Percentiles rank a stretch among this genome's conserved stretches.
These are phyloP conservation scores for Drosophila buzzatii DNA, from an alignment of 2,888 invertebrate genomes.

Conservation along the genomic window DNA sequence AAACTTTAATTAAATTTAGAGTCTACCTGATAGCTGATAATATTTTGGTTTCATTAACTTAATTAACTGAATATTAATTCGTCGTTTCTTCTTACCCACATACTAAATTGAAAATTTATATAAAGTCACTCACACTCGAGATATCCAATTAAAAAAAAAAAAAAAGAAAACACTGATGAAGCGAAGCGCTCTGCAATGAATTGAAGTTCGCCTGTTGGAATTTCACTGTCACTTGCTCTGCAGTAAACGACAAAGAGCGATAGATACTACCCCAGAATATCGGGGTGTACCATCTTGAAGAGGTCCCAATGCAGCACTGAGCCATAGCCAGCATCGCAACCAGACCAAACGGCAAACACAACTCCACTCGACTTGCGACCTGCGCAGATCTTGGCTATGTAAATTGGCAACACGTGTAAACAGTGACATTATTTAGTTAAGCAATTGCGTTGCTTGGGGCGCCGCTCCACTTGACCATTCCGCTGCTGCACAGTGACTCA, in stretches of 20 bases:
- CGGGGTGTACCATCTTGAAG: slow-evolving; percentile 16
- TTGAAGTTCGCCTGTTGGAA: background rate
- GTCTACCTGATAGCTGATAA: background rate
- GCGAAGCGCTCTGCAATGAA: background rate
- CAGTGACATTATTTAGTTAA: slow-evolving; percentile 66
- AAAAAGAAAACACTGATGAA: background rate
- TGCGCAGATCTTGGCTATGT: slow-evolving; percentile 44
- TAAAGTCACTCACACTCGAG: too few relatives aligned
- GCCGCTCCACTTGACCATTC: slow-evolving; percentile 5
- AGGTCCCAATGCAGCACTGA: slow-evolving; percentile 26
- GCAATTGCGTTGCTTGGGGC: slow-evolving; percentile 44
- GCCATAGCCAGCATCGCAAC: background rate
- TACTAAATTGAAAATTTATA: background rate
- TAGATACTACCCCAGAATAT: background rate
- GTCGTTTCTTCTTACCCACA: background rate
- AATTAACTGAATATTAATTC: background rate
- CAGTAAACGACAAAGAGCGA: background rate
- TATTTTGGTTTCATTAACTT: background rate
- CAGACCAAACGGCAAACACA: slow-evolving; percentile 7
- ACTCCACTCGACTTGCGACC: slow-evolving; percentile 31
- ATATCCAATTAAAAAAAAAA: background rate
- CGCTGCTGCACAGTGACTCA: slow-evolving; percentile 20
- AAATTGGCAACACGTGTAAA: slow-evolving; percentile 66
- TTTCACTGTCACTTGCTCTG: slow-evolving; percentile 7
- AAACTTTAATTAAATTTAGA: background rate